Conservation (phyloP, 2,888 invertebrate genomes). For the Sialis lutaria region DNA sequence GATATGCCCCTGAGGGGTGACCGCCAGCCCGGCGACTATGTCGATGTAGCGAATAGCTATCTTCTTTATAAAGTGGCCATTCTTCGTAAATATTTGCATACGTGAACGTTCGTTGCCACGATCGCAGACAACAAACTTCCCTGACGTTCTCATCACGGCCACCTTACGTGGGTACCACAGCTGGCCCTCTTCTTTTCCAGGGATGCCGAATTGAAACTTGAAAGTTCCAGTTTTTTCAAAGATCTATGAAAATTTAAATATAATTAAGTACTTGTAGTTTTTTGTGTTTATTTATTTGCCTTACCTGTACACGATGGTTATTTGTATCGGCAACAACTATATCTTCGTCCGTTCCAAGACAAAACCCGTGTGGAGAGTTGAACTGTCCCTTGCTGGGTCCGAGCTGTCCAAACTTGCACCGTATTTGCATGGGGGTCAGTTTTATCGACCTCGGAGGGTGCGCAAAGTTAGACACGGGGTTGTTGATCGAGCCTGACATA, state of each 20-base stretch:
- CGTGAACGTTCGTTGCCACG: conserved; percentile 90
- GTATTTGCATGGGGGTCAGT: conserved; percentile 71
- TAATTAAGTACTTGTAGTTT: neutral
- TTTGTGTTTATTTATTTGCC: conserved; percentile 2
- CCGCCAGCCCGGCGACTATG: conserved; percentile 86
- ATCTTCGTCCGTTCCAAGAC: conserved; percentile 85
- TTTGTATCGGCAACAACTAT: conserved; percentile 94
- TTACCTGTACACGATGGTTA: conserved; percentile 84
- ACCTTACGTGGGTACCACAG: conserved; percentile 96
- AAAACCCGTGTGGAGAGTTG: conserved; percentile 94
- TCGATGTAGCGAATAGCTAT: conserved; percentile 81
- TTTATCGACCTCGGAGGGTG: conserved; percentile 47
- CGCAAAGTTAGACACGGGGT: conserved; percentile 29
- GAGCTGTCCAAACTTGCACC: conserved; percentile 85
- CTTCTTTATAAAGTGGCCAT: conserved; percentile 89
- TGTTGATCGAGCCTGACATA: conserved; percentile 25
- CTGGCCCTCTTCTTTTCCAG: conserved; percentile 91
- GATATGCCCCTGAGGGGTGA: conserved; percentile 81
- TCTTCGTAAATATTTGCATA: conserved; percentile 95
- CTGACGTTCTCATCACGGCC: conserved; percentile 71
- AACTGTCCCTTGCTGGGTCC: conserved; percentile 89
- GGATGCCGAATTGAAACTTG: conserved; percentile 86
- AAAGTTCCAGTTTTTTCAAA: conserved; percentile 88
- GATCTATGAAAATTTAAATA: conserved; percentile 33
- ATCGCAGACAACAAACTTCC: conserved; percentile 93